Base-by-base conservation (phyloP, 2,797 vertebrate genomes). In the Danio jaintianensis region DNA sequence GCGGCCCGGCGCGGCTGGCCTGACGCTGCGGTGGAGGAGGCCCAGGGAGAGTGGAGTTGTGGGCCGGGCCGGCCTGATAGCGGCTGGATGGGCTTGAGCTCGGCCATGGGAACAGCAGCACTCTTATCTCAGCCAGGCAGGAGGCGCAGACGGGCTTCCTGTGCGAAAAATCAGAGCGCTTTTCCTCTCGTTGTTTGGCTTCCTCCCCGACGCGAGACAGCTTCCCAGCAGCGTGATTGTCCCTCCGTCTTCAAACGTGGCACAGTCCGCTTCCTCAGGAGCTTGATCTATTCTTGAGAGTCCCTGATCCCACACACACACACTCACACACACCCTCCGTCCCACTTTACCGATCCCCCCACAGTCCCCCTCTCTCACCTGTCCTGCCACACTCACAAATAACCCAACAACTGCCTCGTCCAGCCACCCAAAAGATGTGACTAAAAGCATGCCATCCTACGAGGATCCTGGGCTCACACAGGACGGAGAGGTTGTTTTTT, bases 181-280 rank as follows among this genome's bases (percentile, higher is more conserved):
- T 98, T 99, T 99, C 98, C 98, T 99, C 98, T 98, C 91, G 96
- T 99, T 99, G 98, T 99, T 99, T 97, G 92, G 95, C 95, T 99
- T 98, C 98, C 97, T 98, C 96, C 91, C 88, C 95, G 94, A 95
- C 93, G 94, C 93, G 95, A 97, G 97, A 97, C 95, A 80, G 92
- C 96, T 99, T 99, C 97, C 97, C 97, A 99, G 96, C 97, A 97
- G 95, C 94, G 88, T 92, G 94, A 96, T 98, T 99, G 98, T 99
- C 97, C 97, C 95, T 97, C 96, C 94, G 97, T 99, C 98, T 98
- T 98, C 98, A 98, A 99, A 99, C 97, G 96, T 97, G 97, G 97
- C 96, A 98, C 95, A 95, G 95, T 96, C 93, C 91, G 92, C 96
- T 98, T 99, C 97, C 98, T 97, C 94, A 96, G 96, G 94, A 94